These are phyloP conservation scores for Blastomussa wellsi DNA, from an alignment of 92 coral and sea anemone species.

Conservation along the genomic window DNA sequence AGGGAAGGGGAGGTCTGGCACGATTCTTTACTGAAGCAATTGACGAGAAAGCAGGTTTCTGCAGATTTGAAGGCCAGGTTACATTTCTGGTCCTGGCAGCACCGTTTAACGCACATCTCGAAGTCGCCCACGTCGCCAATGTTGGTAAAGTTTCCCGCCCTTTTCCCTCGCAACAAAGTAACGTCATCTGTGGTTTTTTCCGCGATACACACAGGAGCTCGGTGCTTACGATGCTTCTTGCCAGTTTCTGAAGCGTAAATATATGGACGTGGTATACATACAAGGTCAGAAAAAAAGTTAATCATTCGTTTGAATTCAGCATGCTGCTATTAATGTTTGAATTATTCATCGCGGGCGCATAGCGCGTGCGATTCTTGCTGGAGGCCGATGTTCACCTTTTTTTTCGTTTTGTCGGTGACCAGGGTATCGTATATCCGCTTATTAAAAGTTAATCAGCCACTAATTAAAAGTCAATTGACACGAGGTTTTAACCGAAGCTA, in stretches of 20 bases:
- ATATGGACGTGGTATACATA: too few relatives aligned
- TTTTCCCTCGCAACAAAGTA: slow-evolving; percentile 71
- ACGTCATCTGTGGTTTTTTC: slow-evolving; percentile 70
- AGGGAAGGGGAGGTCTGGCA: slow-evolving; percentile 79
- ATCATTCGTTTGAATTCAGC: too few relatives aligned
- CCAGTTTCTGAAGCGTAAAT: slow-evolving; percentile 49
- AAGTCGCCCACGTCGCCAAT: slow-evolving; percentile 92
- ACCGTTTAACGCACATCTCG: slow-evolving; percentile 78
- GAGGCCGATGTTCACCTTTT: too few relatives aligned
- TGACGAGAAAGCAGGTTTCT: slow-evolving; percentile 85
- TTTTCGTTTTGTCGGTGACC: too few relatives aligned
- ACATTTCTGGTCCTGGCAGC: slow-evolving; percentile 76
- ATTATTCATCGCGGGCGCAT: too few relatives aligned
- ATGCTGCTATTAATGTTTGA: too few relatives aligned
- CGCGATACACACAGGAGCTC: slow-evolving; percentile 76
- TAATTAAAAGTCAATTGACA: too few relatives aligned
- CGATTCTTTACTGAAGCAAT: slow-evolving; percentile 70
- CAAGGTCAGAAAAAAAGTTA: too few relatives aligned
- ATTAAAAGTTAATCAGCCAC: too few relatives aligned
- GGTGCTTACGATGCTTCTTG: slow-evolving; percentile 82
- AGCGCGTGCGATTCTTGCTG: too few relatives aligned
- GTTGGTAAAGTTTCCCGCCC: slow-evolving; percentile 89
- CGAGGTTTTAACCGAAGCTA: too few relatives aligned
- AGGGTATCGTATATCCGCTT: too few relatives aligned
- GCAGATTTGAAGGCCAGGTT: slow-evolving; percentile 86